A percentile compares a stretch with the other conserved stretches of the same genome.
phyloP scores from a whole-genome alignment of 2,797 vertebrate species.

The Megalops cyprinoides region DNA sequence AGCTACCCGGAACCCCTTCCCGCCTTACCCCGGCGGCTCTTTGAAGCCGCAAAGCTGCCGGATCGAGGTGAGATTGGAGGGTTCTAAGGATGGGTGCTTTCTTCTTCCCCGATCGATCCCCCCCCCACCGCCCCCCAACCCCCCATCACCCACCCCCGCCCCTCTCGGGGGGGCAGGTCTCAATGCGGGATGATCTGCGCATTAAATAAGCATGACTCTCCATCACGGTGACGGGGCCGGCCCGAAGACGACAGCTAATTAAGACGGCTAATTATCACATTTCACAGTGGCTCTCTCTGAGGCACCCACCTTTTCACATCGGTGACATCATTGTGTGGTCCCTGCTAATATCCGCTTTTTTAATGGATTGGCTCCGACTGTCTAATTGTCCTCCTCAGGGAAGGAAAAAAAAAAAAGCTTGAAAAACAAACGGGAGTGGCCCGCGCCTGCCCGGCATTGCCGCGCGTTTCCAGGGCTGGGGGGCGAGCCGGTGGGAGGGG shows the following conservation, averaged over 20 bases:
- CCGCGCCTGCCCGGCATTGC: conserved; percentile 12
- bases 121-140: too few species aligned
- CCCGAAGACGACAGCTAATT: conserved; percentile 71
- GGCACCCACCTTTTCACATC: conserved; percentile 53
- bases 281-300: conserved; percentile 58
- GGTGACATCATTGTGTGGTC: conserved; percentile 43
- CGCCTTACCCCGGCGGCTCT: too few species aligned
- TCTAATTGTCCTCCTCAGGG: neutral
- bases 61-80: neutral
- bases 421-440: neutral
- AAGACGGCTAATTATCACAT: conserved; percentile 70
- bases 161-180: neutral
- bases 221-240: conserved; percentile 62
- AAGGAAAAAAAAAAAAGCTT: neutral
- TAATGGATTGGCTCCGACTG: neutral
- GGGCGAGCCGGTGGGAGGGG: conserved; percentile 4
- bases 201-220: conserved; percentile 59
- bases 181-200: conserved; percentile 18
- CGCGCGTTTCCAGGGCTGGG: neutral
- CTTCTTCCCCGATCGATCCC: neutral
- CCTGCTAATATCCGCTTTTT: neutral
- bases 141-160: neutral
- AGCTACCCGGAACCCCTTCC: too few species aligned
- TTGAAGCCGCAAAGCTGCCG: too few species aligned
- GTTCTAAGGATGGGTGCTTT: neutral